Evolutionary conservation across 23 tunicate genomes (phyloP).

Genomic region (Ascidia mentula): DNA sequence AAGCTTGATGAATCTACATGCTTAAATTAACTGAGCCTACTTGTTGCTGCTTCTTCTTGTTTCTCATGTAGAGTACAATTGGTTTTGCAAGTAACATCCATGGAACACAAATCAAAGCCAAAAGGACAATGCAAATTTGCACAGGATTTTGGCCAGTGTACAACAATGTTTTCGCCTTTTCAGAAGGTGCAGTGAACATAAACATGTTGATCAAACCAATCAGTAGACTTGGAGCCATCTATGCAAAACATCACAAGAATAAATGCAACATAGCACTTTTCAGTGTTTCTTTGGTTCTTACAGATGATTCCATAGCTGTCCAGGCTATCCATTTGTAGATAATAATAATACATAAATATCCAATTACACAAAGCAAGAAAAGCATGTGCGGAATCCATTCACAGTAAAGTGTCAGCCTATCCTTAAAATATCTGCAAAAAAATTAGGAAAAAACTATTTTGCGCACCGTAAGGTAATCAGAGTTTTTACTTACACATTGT

Average conservation of each 20-base stretch:
- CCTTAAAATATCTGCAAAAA: constrained; percentile 5
- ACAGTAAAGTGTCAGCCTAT: constrained; percentile 15
- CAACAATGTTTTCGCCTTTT: constrained; percentile 19
- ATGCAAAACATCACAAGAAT: not conserved
- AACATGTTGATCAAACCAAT: constrained; percentile 92
- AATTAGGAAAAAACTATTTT: too few relatives aligned
- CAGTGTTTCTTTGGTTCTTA: not conserved
- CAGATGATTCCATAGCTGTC: constrained; percentile 50
- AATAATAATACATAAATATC: constrained; percentile 68
- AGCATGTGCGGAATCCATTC: constrained; percentile 85
- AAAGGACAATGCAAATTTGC: constrained; percentile 52
- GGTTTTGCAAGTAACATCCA: constrained; percentile 85
- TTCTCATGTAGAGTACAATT: constrained; percentile 33
- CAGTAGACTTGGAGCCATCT: constrained; percentile 81
- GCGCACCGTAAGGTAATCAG: too few relatives aligned
- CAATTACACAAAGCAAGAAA: constrained; percentile 62
- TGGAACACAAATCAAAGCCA: constrained; percentile 80
- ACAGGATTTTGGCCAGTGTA: constrained; percentile 27
- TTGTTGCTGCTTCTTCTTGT: constrained; percentile 20
- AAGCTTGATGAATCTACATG: not conserved
- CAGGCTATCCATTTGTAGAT: constrained; percentile 76
- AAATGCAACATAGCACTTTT: not conserved
- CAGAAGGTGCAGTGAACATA: constrained; percentile 62
- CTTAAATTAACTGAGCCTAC: not conserved
- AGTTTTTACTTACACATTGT: constrained; percentile 49